phyloP scores from a whole-genome alignment of 2,888 invertebrate species.

The Drosophila leonis region DNA sequence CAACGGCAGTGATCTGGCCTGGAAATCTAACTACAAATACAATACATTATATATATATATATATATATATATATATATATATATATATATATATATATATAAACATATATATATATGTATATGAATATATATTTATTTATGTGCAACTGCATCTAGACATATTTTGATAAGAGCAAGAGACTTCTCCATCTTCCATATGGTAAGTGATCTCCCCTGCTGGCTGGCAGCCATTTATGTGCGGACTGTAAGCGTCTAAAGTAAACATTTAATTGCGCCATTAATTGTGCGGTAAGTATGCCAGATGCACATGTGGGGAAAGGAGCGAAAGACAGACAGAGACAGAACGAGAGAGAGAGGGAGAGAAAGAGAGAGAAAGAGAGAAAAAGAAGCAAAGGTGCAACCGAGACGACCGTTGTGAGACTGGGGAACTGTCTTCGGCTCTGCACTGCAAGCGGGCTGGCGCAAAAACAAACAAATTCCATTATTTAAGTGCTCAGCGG shows the following conservation, averaged over 20 bases:
- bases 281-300: slow-evolving; percentile 78
- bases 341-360: background rate
- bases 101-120: background rate
- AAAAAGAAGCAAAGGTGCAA: slow-evolving; percentile 17
- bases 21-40: background rate
- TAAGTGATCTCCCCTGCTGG: slow-evolving; percentile 37
- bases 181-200: background rate
- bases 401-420: slow-evolving; percentile 3
- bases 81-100: background rate
- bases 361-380: background rate
- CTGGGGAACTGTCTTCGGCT: slow-evolving; percentile 17
- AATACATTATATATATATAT: background rate
- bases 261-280: slow-evolving; percentile 79
- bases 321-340: background rate
- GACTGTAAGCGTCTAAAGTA: slow-evolving; percentile 75
- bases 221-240: slow-evolving; percentile 57
- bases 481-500: slow-evolving; percentile 73
- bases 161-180: slow-evolving; percentile 10
- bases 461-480: slow-evolving; percentile 73
- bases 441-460: slow-evolving; percentile 27
- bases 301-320: slow-evolving; percentile 56
- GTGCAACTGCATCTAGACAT: slow-evolving; percentile 15
- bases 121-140: no score
- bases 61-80: background rate
- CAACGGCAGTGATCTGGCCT: slow-evolving; percentile 4